Evolutionary conservation across 2,888 invertebrate genomes (phyloP).

Genomic region (Crematogaster levior): DNA sequence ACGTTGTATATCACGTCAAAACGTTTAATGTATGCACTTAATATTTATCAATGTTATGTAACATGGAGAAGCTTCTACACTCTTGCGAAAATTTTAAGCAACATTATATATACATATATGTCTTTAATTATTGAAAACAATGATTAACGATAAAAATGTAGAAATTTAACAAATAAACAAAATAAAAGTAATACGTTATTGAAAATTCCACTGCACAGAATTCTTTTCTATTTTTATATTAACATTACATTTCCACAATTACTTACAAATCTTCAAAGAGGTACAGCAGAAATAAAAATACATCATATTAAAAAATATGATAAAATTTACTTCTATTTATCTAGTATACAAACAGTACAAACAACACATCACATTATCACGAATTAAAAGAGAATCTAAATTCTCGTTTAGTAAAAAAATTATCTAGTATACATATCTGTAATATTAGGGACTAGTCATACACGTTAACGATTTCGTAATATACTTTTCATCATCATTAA

Average conservation of each 20-base stretch:
- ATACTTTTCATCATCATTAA: too few species aligned
- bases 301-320: neutral
- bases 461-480: too few species aligned
- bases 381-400: too few species aligned
- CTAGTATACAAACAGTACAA: too few species aligned
- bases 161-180: neutral
- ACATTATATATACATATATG: too few species aligned
- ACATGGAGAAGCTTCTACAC: neutral
- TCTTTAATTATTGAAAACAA: neutral
- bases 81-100: neutral
- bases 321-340: too few species aligned
- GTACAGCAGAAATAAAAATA: neutral
- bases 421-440: too few species aligned
- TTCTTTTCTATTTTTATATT: neutral
- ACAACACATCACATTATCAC: too few species aligned
- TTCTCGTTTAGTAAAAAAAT: too few species aligned
- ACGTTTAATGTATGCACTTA: conserved; percentile 1
- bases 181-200: neutral
- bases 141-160: neutral
- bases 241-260: neutral
- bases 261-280: too few species aligned
- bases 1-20: neutral
- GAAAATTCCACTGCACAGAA: neutral
- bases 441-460: too few species aligned
- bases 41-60: neutral